Evolutionary conservation across 2,888 invertebrate species (phyloP), one percentile per base, ranked within the genome.

Genomic region (Quadriops clusia): DNA sequence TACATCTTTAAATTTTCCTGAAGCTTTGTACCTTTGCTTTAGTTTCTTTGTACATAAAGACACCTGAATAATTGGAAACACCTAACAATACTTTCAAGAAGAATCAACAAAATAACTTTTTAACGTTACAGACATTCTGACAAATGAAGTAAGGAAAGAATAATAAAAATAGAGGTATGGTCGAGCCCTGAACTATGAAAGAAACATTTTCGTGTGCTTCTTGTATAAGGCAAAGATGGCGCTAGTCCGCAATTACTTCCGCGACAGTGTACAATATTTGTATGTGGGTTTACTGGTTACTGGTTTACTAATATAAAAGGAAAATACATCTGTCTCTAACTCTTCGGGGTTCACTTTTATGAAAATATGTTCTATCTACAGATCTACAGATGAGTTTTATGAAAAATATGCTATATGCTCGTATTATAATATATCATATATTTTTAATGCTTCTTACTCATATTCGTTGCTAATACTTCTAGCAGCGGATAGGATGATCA

Each of bases 281-380:
- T 34, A 43, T 38, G 29, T 46, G 44, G n/a, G n/a, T n/a, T n/a
- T n/a, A n/a, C n/a, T n/a, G n/a, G n/a, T n/a, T n/a, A n/a, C n/a
- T n/a, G n/a, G n/a, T n/a, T n/a, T n/a, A n/a, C n/a, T n/a, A n/a
- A n/a, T n/a, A n/a, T n/a, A 46, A 50, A 57, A 56, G 44, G 53
- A 56, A 55, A 58, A 57, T 56, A 58, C 51, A 49, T 52, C 54
- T 60, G 57, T 57, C 57, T 59, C 58, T 47, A 40, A 55, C 53
- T 56, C 45, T 55, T 56, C 55, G 55, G 44, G 44, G 56, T 54
- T 55, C 34, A 32, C 39, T 43, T 44, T 45, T 56, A 58, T n/a
- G n/a, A 55, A 56, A 57, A 57, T 57, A 58, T 53, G 51, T 53
- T 47, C 47, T 45, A 38, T 40, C 34, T 36, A 34, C 32, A 38